Base-by-base conservation (phyloP, 2,888 invertebrate genomes). In the Psylliodes chrysocephalus region DNA sequence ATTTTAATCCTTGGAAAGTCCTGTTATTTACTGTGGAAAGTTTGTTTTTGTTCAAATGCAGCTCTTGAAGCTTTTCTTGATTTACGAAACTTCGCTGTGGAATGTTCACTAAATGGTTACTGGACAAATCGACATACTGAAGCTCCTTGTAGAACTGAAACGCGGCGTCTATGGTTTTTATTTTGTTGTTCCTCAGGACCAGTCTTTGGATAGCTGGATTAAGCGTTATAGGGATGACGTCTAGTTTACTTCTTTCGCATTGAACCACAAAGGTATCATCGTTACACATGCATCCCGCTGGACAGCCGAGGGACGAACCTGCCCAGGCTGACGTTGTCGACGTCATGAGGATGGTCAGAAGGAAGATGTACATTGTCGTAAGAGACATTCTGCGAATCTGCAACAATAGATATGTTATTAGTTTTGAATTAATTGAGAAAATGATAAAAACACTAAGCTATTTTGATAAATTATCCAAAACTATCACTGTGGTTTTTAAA, bases 161-260 rank as follows among this genome's bases (percentile, higher is more conserved):
- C 18, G 93, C 93, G 51, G 93, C 93, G 82, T 95, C 94, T 71
- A 95, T 92, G 12, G 92, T 93, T 81, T 93, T 93, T 76, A 95
- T 94, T 77, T 91, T 90, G 82, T 94, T 95, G 81, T 91, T 92
- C 75, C 91, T 89, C 67, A 95, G 88, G 73, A 93, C 91, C 75
- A 95, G 87, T 57, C 93, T 87, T 79, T 93, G 92, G 68, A 95
- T 93, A 75, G 93, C 92, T 38, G 96, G 96, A 84, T 96, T 96
- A 68, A 96, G 85, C 1, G 94, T 93, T 76, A 95, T 95, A 66
- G 95, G 95, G 66, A 96, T 88, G 57, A 94, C 93, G 83, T 94
- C 94, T 66, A 96, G 86, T 72, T 91, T 91, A 78, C 93, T 93
- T 78, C 90, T 91, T 74, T 93, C 90, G 83, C 95, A 96, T 71